Base-by-base conservation (phyloP, 2,797 vertebrate species). In the Rallus crepitans region DNA sequence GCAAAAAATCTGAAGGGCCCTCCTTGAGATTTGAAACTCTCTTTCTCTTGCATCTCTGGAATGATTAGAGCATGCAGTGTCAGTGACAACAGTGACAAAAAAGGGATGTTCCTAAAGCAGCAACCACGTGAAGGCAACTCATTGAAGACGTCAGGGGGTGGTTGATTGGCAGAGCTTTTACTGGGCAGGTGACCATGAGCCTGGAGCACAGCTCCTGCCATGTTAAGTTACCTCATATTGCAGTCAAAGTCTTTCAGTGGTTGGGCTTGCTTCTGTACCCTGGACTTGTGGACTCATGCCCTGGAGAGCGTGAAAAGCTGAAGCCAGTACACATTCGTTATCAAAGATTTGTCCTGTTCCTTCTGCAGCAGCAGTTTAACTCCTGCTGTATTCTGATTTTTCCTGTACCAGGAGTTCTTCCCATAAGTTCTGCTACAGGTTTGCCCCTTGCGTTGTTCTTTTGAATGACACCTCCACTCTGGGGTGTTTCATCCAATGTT, bases 151-250 rank as follows among this genome's bases (percentile, higher is more conserved):
- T 40, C 40, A 45, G n/a, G 20, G 31, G 35, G 15, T 21, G 31
- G 47, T n/a, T 50, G 20, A 64, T 48, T 57, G 18, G n/a, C 48
- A 21, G 35, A 56, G 30, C 19, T 42, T 84, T 50, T 56, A 39
- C 75, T 91, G 47, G 28, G 37, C 47, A 60, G 56, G 24, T 31
- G 52, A 65, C 59, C 4, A 0, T 50, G 16, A 66, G 47, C 47
- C 21, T 27, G 7, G 39, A 21, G 31, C 13, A 13, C 1, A 3
- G 40, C 42, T 81, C 24, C 16, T 77, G 53, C n/a, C 1, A 0
- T 45, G 81, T 25, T 65, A 42, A 12, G 45, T 66, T 77, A 15
- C 21, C 83, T 79, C 14, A 18, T 50, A 8, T 27, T n/a, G 19
- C 42, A 60, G 60, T 25, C 40, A 15, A 20, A 53, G 53, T 56